Evolutionary conservation across 2,797 vertebrate genomes (phyloP).

Genomic region (Hydrolagus colliei): DNA sequence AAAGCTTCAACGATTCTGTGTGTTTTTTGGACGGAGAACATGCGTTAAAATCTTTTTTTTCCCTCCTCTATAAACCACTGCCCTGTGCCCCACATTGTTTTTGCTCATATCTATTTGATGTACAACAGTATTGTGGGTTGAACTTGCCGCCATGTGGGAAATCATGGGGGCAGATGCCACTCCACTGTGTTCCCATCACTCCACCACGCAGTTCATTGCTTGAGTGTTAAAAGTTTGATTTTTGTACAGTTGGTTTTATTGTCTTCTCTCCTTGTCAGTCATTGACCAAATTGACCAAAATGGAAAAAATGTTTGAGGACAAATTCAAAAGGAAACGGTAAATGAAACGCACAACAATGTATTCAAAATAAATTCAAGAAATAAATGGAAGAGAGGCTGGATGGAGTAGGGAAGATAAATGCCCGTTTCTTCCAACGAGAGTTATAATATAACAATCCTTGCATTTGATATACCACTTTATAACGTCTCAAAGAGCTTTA

Average conservation of each 20-base stretch:
- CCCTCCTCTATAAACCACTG: not conserved
- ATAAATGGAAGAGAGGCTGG: not conserved
- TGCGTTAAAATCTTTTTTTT: not conserved
- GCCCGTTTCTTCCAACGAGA: not conserved
- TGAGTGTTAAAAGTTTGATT: not conserved
- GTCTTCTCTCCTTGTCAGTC: not conserved
- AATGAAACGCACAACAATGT: not conserved
- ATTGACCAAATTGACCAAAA: constrained; percentile 1
- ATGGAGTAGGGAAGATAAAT: not conserved
- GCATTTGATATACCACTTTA: no score
- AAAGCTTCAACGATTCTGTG: not conserved
- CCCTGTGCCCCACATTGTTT: no score
- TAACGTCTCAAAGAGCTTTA: no score
- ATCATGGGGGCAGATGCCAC: not conserved
- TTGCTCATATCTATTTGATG: no score
- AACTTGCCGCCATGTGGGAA: not conserved
- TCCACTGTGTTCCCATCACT: not conserved
- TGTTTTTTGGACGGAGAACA: not conserved
- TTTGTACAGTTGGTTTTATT: not conserved
- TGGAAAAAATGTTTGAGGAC: not conserved
- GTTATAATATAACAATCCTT: no score
- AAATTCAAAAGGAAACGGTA: not conserved
- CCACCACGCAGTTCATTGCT: not conserved
- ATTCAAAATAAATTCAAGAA: not conserved
- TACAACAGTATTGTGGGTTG: not conserved